phyloP scores from a whole-genome alignment of 2,888 invertebrate genomes.

The Punctoribates punctum region DNA sequence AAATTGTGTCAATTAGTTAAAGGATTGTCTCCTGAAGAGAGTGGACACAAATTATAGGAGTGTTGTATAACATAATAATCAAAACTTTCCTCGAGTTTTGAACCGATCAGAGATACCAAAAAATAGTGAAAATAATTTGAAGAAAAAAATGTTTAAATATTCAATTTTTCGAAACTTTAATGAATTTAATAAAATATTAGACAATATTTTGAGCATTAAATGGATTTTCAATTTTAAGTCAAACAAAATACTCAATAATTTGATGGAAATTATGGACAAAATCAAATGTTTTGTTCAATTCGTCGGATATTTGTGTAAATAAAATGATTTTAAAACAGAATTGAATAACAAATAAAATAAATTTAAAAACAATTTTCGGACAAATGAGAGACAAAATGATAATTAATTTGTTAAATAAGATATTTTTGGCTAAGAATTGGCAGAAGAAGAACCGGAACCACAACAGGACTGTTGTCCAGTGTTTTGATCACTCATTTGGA shows the following conservation, averaged over 20 bases:
- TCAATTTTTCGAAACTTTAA: not conserved
- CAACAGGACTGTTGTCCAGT: not conserved
- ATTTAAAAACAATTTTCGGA: not conserved
- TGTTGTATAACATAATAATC: too few species aligned
- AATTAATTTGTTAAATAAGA: not conserved
- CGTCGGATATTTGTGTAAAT: too few species aligned
- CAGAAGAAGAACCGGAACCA: not conserved
- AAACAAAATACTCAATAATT: not conserved
- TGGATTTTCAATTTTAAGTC: not conserved
- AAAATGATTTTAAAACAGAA: too few species aligned
- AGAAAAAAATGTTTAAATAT: not conserved
- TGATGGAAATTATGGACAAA: not conserved
- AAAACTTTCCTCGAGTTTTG: too few species aligned
- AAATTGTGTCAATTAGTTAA: too few species aligned
- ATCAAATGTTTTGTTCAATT: not conserved
- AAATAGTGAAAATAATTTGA: not conserved
- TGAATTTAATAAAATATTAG: not conserved
- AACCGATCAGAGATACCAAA: too few species aligned
- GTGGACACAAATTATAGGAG: too few species aligned
- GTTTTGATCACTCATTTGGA: not conserved
- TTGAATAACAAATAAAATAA: not conserved
- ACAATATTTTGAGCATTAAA: slow-evolving; percentile 4
- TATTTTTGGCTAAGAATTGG: not conserved
- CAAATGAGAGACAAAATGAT: not conserved
- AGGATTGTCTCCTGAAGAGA: too few species aligned